Evolutionary conservation across 2,888 invertebrate genomes (phyloP).

Genomic region (Lottia scabra): DNA sequence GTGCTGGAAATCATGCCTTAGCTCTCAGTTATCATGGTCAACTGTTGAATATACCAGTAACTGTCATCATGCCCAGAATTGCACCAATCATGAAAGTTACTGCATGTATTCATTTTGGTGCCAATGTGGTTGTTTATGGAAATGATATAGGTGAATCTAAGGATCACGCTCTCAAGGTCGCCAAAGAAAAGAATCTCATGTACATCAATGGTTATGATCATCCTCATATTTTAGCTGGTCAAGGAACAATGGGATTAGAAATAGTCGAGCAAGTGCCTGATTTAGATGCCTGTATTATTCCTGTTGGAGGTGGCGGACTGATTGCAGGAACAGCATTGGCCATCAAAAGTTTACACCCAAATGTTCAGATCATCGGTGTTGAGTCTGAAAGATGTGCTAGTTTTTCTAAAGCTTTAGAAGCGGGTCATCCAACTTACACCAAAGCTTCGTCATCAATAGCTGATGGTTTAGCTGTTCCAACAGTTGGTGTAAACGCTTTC

Average conservation of each 20-base stretch:
- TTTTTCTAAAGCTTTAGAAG: slow-evolving; percentile 80
- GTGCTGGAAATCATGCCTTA: slow-evolving; percentile 93
- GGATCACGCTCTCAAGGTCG: slow-evolving; percentile 80
- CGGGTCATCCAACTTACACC: slow-evolving; percentile 78
- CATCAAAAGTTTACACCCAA: slow-evolving; percentile 86
- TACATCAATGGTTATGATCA: slow-evolving; percentile 98
- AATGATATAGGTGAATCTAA: slow-evolving; percentile 88
- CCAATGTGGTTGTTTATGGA: slow-evolving; percentile 86
- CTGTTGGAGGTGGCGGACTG: slow-evolving; percentile 94
- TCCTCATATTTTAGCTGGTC: slow-evolving; percentile 94
- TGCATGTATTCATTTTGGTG: slow-evolving; percentile 86
- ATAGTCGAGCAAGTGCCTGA: slow-evolving; percentile 90
- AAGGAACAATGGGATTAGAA: slow-evolving; percentile 93
- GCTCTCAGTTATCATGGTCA: slow-evolving; percentile 84
- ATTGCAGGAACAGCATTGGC: slow-evolving; percentile 92
- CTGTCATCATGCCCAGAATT: slow-evolving; percentile 94
- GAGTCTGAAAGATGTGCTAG: slow-evolving; percentile 93
- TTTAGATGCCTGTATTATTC: slow-evolving; percentile 90
- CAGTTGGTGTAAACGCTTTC: slow-evolving; percentile 88
- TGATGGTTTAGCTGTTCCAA: slow-evolving; percentile 88
- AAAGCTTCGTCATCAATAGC: slow-evolving; percentile 82
- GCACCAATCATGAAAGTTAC: slow-evolving; percentile 97
- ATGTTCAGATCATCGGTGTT: slow-evolving; percentile 88
- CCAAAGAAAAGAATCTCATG: slow-evolving; percentile 78
- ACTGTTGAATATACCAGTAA: slow-evolving; percentile 73